Conservation (phyloP, 1,140 invertebrate genomes). For the Nasonia longicornis region DNA sequence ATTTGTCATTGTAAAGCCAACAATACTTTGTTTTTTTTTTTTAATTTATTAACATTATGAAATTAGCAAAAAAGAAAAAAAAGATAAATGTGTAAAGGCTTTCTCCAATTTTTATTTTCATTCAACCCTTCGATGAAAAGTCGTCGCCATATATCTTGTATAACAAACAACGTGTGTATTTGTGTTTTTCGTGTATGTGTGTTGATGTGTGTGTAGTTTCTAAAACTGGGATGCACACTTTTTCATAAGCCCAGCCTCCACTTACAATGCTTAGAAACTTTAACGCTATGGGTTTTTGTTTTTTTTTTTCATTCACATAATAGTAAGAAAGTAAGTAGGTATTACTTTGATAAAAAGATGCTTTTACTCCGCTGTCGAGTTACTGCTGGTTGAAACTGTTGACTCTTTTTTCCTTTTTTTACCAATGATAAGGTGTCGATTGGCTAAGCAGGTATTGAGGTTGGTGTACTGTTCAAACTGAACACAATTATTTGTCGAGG, state of each 20-base stretch:
- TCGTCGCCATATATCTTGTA: constrained; percentile 64
- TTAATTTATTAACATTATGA: constrained; percentile 46
- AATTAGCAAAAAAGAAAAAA: constrained; percentile 59
- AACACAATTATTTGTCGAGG: constrained; percentile 87
- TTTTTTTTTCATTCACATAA: constrained; percentile 55
- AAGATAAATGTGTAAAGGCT: constrained; percentile 65
- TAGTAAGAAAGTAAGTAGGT: constrained; percentile 61
- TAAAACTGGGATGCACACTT: constrained; percentile 58
- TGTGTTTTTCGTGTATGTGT: constrained; percentile 52
- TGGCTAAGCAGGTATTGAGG: constrained; percentile 65
- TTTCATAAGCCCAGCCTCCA: constrained; percentile 54
- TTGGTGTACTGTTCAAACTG: constrained; percentile 62
- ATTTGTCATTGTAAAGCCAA: constrained; percentile 45
- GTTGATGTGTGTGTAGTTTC: constrained; percentile 45
- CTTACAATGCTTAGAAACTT: constrained; percentile 63
- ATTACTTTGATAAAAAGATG: constrained; percentile 64
- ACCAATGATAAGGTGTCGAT: constrained; percentile 66
- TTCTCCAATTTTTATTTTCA: constrained; percentile 66
- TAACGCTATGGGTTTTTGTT: constrained; percentile 54
- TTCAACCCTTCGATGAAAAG: constrained; percentile 65
- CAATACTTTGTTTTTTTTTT: constrained; percentile 42
- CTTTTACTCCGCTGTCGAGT: constrained; percentile 60
- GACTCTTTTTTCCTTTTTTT: constrained; percentile 55
- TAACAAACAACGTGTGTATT: constrained; percentile 66
- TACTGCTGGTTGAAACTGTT: constrained; percentile 62